Evolutionary conservation across 2,113 vertebrate species (phyloP), one percentile per base, ranked within the genome.

Genomic region (Solea solea): DNA sequence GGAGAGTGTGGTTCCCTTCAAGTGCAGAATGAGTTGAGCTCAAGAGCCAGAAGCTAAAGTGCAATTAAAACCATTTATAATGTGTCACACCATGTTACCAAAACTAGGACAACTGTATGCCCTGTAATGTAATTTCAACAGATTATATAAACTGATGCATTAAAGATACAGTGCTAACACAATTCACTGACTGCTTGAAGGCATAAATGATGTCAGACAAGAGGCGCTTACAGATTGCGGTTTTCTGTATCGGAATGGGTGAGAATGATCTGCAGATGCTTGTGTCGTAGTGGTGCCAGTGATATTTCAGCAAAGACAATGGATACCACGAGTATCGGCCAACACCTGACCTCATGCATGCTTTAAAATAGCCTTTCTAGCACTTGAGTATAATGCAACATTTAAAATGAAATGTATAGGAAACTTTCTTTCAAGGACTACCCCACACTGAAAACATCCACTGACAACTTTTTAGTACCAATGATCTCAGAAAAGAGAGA

Each of bases 41-140:
- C 82, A 66, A 82, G 77, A 84, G 88, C 78, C 88, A 88, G 66
- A 74, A 88, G 87, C 84, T 74, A 74, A 71, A 83, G 72, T 64
- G 67, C 77, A 89, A 90, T 92, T 85, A 90, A 90, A 88, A 78
- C 68, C 86, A 88, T 88, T 90, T 89, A 82, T 86, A 84, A 89
- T 74, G 85, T 87, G 86, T 88, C 89, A 89, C 86, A 86, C 80
- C 72, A 52, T 0, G 58, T 88, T 86, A 90, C 68, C 68, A 84
- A 86, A 90, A 85, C 74, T 85, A 84, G 89, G 89, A 76, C 84
- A 82, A 89, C 69, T 73, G 71, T 76, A 84, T 69, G 76, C 76
- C 83, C 76, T 85, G 86, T 65, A 88, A 86, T 86, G 60, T 74
- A 74, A 86, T 89, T 89, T 80, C 71, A 87, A 76, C 74, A 87